phyloP scores from a whole-genome alignment of 2,888 invertebrate species.

The Dorcus parallelipipedus region DNA sequence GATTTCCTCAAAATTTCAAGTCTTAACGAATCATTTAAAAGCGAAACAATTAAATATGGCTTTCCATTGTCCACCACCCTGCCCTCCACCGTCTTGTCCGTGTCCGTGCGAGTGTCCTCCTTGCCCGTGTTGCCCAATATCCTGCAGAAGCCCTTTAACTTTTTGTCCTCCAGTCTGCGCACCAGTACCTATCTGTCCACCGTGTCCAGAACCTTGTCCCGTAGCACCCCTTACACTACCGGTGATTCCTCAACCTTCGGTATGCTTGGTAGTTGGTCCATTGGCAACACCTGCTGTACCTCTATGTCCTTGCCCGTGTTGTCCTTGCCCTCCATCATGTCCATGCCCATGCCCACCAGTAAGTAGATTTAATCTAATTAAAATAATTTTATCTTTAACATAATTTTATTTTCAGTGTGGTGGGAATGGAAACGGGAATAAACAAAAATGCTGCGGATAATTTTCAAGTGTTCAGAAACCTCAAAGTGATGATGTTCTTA shows the following conservation, averaged over 20 bases:
- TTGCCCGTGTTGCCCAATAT: constrained; percentile 14
- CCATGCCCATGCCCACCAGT: constrained; percentile 9
- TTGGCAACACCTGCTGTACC: constrained; percentile 24
- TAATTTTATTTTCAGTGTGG: neutral
- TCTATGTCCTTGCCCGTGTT: constrained; percentile 19
- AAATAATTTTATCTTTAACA: too few species aligned
- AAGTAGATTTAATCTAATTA: constrained; percentile 1
- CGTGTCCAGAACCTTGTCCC: constrained; percentile 27
- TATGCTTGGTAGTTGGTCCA: constrained; percentile 14
- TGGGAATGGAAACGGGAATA: neutral
- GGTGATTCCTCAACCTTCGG: constrained; percentile 26
- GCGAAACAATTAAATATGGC: constrained; percentile 1
- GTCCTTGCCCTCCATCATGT: constrained; percentile 19
- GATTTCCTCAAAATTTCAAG: constrained; percentile 14
- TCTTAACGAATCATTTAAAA: neutral
- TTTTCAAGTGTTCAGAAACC: too few species aligned
- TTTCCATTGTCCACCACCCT: neutral
- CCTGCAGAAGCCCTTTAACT: constrained; percentile 2
- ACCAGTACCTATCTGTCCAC: constrained; percentile 28
- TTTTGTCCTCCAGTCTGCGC: constrained; percentile 14
- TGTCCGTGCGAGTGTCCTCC: constrained; percentile 7
- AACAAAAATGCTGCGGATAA: too few species aligned
- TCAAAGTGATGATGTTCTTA: too few species aligned
- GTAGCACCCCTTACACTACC: constrained; percentile 26
- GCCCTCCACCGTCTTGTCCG: neutral